Base-by-base conservation (phyloP, 1,140 invertebrate genomes). In the Mesaphorura yosii region DNA sequence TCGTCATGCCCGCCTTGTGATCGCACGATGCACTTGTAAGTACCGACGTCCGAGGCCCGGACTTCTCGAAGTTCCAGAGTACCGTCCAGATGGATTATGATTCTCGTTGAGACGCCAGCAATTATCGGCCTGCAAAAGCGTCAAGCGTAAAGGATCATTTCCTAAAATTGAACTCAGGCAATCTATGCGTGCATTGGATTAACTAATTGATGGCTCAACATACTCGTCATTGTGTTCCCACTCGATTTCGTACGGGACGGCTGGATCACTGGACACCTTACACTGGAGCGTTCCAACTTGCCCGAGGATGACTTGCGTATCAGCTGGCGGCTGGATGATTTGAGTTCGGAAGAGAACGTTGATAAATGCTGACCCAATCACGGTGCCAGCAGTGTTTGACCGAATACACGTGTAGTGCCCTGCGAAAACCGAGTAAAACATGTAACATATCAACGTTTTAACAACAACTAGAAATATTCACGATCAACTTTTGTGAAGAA, bases 1-100 rank as follows among this genome's bases (percentile, higher is more conserved):
- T 85, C 88, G 68, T 95, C 91, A 68, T 93, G 93, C 27, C 92
- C 92, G 34, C 87, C 91, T 22, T 83, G 77, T 19, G 91, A 95
- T 49, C 70, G 72, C 17, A 93, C 86, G 23, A 84, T 75, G 69
- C 85, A 89, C 19, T 78, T 80, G 68, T 88, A 90, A 48, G 80
- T 78, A 12, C 85, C 86, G 15, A 86, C 86, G 67, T 89, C 85
- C 27, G 79, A 77, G 2, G 86, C 84, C 31, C 86, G 75, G 7
- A 88, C 86, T 4, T 84, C 83, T 14, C 57, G 31, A n/a, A 89
- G 85, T 69, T 86, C 81, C 48, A 89, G 70, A 5, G 83, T 84
- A 1, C 85, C 85, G 64, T 88, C 84, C 3, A 73, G 70, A 47
- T 78, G 76, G 60, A 87, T 78, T 61, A 78, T 79, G 47, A 88